Conservation (phyloP, 2,888 invertebrate genomes). For the Drosophila meridionalis region DNA sequence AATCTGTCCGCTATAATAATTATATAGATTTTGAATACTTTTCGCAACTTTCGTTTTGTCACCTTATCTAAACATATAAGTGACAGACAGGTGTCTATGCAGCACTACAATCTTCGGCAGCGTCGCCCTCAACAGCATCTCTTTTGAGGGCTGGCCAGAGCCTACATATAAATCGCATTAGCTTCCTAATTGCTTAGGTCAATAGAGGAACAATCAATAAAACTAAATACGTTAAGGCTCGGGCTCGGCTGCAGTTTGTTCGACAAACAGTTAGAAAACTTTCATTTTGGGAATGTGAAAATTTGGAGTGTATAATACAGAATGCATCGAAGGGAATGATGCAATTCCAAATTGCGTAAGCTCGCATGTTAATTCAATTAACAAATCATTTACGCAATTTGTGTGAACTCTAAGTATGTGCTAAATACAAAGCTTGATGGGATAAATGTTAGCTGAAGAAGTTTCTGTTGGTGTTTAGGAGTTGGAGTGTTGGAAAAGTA, state of each 20-base stretch:
- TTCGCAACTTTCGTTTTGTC: constrained; percentile 72
- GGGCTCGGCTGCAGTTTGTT: constrained; percentile 31
- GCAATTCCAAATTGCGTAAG: constrained; percentile 52
- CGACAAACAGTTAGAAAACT: constrained; percentile 60
- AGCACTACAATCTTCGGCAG: constrained; percentile 25
- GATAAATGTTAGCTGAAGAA: background rate
- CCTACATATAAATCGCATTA: constrained; percentile 61
- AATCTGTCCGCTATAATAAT: constrained; percentile 35
- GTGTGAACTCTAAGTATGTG: constrained; percentile 15
- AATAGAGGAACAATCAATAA: constrained; percentile 32
- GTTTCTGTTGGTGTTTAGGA: background rate
- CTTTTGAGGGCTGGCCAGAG: constrained; percentile 22
- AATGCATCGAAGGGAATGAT: constrained; percentile 56
- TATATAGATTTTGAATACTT: constrained; percentile 41
- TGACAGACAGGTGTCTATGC: constrained; percentile 34
- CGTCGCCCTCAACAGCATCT: constrained; percentile 15
- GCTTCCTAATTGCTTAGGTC: constrained; percentile 56
- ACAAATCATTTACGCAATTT: constrained; percentile 31
- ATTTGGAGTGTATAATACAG: constrained; percentile 27
- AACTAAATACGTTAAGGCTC: constrained; percentile 12
- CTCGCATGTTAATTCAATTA: constrained; percentile 43
- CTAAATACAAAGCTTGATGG: constrained; percentile 19
- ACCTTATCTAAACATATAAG: constrained; percentile 35
- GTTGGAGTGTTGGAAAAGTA: too few species aligned
- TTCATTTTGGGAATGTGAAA: constrained; percentile 49